These are phyloP conservation scores for Odontocolon sp. DNA, from an alignment of 2,888 invertebrate species.

Conservation along the genomic window DNA sequence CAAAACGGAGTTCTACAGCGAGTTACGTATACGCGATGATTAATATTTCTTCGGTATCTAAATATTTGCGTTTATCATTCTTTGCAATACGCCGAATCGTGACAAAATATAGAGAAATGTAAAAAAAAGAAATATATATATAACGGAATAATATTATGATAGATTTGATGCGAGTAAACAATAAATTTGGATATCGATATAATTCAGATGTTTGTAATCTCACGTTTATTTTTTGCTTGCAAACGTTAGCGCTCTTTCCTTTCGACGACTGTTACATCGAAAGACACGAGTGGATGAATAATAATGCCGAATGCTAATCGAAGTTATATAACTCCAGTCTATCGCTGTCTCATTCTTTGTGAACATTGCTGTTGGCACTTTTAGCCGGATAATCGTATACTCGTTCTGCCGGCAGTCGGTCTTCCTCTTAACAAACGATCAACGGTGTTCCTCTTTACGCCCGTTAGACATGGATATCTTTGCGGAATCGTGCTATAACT, in stretches of 20 bases:
- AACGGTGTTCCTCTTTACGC: background rate
- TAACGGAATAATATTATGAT: too few species aligned
- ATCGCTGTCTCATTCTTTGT: background rate
- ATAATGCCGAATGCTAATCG: conserved; percentile 39
- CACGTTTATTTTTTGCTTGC: background rate
- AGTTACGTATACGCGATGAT: background rate
- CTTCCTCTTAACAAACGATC: background rate
- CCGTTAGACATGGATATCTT: background rate
- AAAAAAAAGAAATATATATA: too few species aligned
- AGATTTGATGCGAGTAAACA: too few species aligned
- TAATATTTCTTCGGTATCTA: background rate
- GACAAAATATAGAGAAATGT: too few species aligned
- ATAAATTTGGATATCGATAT: too few species aligned
- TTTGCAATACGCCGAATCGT: too few species aligned
- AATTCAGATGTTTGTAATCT: background rate
- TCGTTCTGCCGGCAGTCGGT: too few species aligned
- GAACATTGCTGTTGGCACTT: background rate
- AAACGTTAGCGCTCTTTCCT: background rate
- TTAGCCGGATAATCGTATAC: background rate
- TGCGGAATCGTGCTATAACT: background rate
- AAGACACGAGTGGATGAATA: conserved; percentile 14
- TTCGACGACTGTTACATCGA: background rate
- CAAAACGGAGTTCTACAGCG: background rate
- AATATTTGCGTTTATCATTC: background rate
- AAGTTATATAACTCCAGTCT: conserved; percentile 35